Percentiles rank a stretch among this genome's conserved stretches.
These are phyloP conservation scores for Nannospalax galili DNA, from an alignment of 2,113 vertebrate species.

Conservation along the genomic window DNA sequence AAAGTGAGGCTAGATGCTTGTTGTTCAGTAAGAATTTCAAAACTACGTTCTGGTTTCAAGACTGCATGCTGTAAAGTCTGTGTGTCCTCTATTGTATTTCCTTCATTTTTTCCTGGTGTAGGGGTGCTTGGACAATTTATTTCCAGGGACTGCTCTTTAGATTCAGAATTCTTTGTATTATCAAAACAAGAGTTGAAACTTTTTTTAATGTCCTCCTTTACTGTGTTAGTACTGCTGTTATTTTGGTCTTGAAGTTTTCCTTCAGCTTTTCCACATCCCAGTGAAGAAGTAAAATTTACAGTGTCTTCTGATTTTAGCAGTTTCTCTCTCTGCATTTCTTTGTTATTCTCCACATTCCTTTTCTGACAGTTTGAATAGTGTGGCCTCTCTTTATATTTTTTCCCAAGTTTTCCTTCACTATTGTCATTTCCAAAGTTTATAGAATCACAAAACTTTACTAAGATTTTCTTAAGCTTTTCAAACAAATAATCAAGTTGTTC, in stretches of 20 bases:
- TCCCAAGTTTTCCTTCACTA: conserved; percentile 79
- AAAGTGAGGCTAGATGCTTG: conserved; percentile 95
- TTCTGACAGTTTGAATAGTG: conserved; percentile 75
- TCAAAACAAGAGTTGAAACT: conserved; percentile 78
- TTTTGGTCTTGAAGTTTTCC: conserved; percentile 76
- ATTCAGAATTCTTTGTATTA: conserved; percentile 80
- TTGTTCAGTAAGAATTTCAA: conserved; percentile 95
- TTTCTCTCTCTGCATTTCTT: conserved; percentile 75
- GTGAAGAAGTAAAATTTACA: conserved; percentile 68
- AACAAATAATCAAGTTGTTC: conserved; percentile 95
- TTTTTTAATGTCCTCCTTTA: conserved; percentile 77
- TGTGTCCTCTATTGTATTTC: conserved; percentile 73
- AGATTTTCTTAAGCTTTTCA: conserved; percentile 87
- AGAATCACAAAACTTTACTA: conserved; percentile 87
- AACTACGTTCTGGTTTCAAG: conserved; percentile 89
- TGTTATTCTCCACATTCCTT: conserved; percentile 71
- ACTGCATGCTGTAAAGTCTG: conserved; percentile 79
- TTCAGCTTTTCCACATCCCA: conserved; percentile 71
- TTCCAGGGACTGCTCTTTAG: conserved; percentile 71
- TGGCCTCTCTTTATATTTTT: conserved; percentile 57
- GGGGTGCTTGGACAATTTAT: conserved; percentile 57
- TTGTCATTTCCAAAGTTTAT: conserved; percentile 73
- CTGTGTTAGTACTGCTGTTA: conserved; percentile 48
- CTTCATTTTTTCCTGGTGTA: conserved; percentile 66
- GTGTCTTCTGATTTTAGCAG: conserved; percentile 79